These are phyloP conservation scores for Armadillidium nasatum DNA, from an alignment of 1,140 invertebrate species.

Conservation along the genomic window DNA sequence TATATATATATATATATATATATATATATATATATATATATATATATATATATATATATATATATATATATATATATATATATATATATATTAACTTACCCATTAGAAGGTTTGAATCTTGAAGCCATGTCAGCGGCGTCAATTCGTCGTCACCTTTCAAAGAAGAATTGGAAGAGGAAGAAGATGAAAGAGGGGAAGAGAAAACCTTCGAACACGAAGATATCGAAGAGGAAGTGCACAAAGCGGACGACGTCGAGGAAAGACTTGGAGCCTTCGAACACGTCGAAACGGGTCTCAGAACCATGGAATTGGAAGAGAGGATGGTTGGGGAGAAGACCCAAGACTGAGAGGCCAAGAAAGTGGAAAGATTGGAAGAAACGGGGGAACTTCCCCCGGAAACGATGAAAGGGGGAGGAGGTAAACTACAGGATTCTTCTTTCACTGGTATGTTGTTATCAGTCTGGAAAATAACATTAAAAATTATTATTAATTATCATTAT, in stretches of 20 bases:
- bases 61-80: slow-evolving; percentile 6
- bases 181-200: not conserved
- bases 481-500: not conserved
- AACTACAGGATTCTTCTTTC: not conserved
- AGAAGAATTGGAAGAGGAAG: not conserved
- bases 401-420: not conserved
- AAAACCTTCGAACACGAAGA: not conserved
- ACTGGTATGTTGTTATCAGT: not conserved
- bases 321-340: not conserved
- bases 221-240: not conserved
- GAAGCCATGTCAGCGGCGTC: slow-evolving; percentile 82
- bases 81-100: slow-evolving; percentile 50
- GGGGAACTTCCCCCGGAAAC: not conserved
- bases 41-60: not conserved
- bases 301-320: not conserved
- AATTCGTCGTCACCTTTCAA: slow-evolving; percentile 68
- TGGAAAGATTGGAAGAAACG: not conserved
- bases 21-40: slow-evolving; percentile 8
- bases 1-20: slow-evolving; percentile 1
- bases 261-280: not conserved
- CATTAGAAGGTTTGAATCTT: slow-evolving; percentile 83
- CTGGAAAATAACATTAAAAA: not conserved
- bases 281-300: not conserved
- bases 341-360: not conserved
- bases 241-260: not conserved